Conservation (phyloP, 2,113 vertebrate genomes). For the Tympanuchus pallidicinctus region DNA sequence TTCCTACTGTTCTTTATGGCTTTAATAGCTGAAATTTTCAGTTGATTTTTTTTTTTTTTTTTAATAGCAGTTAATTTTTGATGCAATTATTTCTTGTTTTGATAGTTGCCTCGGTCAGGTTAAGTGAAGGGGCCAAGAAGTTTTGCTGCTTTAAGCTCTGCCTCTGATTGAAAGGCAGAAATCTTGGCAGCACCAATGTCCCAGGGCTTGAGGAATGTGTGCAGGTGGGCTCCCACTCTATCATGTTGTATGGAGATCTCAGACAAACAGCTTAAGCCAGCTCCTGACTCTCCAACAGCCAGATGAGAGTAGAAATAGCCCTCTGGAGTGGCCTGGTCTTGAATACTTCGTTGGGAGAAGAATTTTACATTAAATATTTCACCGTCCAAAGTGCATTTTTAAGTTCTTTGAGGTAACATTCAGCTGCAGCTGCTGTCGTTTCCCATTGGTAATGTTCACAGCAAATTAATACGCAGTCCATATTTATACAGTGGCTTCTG, state of each 20-base stretch:
- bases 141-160: background rate
- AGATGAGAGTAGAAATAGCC: background rate
- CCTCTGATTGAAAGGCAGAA: background rate
- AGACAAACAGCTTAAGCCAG: background rate
- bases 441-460: background rate
- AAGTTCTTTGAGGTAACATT: slow-evolving; percentile 20
- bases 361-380: slow-evolving; percentile 20
- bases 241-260: background rate
- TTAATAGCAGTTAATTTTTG: background rate
- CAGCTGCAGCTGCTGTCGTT: background rate
- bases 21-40: background rate
- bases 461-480: background rate
- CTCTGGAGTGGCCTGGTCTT: background rate
- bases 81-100: background rate
- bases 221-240: fast-evolving
- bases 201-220: fast-evolving
- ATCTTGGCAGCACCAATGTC: fast-evolving
- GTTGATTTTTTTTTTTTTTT: background rate
- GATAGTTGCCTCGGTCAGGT: background rate
- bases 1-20: background rate
- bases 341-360: slow-evolving; percentile 8
- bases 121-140: background rate
- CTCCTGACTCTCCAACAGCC: background rate
- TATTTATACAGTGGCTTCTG: background rate
- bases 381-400: background rate